Percentiles rank a stretch among this genome's conserved stretches.
phyloP scores from a whole-genome alignment of 2,113 vertebrate genomes.

The Nettapus auritus region DNA sequence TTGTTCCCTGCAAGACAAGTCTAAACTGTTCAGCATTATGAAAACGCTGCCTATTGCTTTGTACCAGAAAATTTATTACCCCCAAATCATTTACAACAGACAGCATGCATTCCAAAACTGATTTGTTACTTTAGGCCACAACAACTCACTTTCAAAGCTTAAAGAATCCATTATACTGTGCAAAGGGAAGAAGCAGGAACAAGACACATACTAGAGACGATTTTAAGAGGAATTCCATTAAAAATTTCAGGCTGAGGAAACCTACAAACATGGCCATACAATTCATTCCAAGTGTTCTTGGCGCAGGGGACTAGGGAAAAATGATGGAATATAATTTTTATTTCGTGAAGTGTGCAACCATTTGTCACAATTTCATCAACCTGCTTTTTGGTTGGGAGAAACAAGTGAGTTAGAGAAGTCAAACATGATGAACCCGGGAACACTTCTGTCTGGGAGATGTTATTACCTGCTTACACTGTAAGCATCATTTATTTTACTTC shows the following conservation, averaged over 20 bases:
- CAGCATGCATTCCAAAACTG: slow-evolving; percentile 85
- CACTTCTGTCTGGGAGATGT: not conserved
- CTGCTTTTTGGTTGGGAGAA: not conserved
- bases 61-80: slow-evolving; percentile 86
- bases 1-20: slow-evolving; percentile 87
- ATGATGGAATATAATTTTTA: not conserved
- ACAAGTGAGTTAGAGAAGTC: not conserved
- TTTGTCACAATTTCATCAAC: slow-evolving; percentile 11
- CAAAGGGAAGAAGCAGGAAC: slow-evolving; percentile 32
- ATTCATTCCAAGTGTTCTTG: not conserved
- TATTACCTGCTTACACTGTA: not conserved
- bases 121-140: slow-evolving; percentile 82
- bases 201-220: not conserved
- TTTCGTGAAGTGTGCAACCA: not conserved
- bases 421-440: not conserved
- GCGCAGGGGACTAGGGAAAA: not conserved
- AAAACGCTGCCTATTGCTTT: slow-evolving; percentile 82
- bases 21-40: slow-evolving; percentile 85
- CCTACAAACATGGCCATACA: not conserved
- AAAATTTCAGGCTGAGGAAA: not conserved
- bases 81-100: slow-evolving; percentile 85
- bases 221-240: slow-evolving; percentile 24
- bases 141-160: slow-evolving; percentile 69
- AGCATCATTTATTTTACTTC: not conserved
- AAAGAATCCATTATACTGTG: slow-evolving; percentile 63